These are phyloP conservation scores for Crotophaga sulcirostris DNA, from an alignment of 2,113 vertebrate species.

Conservation along the genomic window DNA sequence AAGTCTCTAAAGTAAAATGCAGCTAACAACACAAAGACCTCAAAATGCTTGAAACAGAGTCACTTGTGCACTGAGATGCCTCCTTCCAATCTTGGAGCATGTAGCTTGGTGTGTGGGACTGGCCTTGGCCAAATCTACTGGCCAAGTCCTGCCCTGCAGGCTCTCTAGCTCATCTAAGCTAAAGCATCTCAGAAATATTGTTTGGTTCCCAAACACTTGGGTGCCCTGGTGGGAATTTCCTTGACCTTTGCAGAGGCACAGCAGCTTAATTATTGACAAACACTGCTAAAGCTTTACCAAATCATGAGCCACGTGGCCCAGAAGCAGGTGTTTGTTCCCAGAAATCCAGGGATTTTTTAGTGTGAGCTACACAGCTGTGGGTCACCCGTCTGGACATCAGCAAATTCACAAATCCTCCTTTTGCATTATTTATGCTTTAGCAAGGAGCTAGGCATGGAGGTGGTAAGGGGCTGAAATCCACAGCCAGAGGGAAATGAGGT, in stretches of 20 bases:
- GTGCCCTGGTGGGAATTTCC: neutral
- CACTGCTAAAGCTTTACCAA: neutral
- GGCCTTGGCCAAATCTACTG: neutral
- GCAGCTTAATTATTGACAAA: slow-evolving; percentile 12
- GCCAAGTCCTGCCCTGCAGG: neutral
- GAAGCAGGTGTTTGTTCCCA: neutral
- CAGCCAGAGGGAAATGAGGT: neutral
- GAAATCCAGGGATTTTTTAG: neutral
- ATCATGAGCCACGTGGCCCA: neutral
- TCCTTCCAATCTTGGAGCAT: neutral
- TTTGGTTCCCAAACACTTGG: neutral
- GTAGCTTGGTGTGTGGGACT: neutral
- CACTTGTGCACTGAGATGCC: neutral
- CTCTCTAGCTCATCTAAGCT: neutral
- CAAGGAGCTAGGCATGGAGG: neutral
- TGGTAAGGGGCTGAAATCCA: neutral
- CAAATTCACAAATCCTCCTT: neutral
- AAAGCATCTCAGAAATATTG: neutral
- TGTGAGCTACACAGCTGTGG: neutral
- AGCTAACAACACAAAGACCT: neutral
- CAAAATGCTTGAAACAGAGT: neutral
- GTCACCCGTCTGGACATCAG: neutral
- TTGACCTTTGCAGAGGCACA: neutral
- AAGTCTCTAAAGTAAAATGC: neutral
- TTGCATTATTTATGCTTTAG: neutral